Percentiles rank a stretch among this genome's conserved stretches.
Conservation (phyloP, 2,888 invertebrate species). For the Anoplius nigerrimus region DNA sequence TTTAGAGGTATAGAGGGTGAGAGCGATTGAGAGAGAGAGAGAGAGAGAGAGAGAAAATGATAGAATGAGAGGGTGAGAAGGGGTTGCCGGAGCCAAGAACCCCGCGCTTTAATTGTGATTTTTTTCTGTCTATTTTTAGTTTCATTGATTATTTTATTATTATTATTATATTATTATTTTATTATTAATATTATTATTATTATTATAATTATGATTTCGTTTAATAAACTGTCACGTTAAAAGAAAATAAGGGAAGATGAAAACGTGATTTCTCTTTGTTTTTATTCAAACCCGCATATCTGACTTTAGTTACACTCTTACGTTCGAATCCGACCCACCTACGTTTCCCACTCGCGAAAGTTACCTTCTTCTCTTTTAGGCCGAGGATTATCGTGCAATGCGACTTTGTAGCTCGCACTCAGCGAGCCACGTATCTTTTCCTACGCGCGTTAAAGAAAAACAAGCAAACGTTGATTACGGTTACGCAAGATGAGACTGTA, state of each 20-base stretch:
- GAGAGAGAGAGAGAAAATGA: too few species aligned
- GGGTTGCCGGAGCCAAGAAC: constrained; percentile 32
- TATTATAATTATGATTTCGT: constrained; percentile 71
- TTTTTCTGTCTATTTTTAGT: constrained; percentile 68
- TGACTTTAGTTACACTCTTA: neutral
- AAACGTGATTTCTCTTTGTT: neutral
- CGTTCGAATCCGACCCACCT: neutral
- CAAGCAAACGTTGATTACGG: too few species aligned
- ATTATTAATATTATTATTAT: constrained; percentile 60
- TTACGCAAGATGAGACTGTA: too few species aligned
- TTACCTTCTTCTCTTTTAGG: too few species aligned
- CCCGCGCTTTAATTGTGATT: constrained; percentile 72
- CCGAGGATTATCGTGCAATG: too few species aligned
- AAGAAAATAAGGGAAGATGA: constrained; percentile 48
- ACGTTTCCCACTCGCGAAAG: neutral
- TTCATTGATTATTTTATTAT: constrained; percentile 63
- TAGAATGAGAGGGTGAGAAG: constrained; percentile 34
- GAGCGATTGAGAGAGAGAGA: too few species aligned
- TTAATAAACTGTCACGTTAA: constrained; percentile 73
- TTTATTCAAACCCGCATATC: neutral
- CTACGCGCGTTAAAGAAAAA: too few species aligned
- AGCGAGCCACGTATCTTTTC: too few species aligned
- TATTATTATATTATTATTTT: constrained; percentile 56
- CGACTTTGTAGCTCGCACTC: too few species aligned
- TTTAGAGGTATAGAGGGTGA: neutral